Conservation (phyloP, 2,888 invertebrate genomes). For the Timandra comae region DNA sequence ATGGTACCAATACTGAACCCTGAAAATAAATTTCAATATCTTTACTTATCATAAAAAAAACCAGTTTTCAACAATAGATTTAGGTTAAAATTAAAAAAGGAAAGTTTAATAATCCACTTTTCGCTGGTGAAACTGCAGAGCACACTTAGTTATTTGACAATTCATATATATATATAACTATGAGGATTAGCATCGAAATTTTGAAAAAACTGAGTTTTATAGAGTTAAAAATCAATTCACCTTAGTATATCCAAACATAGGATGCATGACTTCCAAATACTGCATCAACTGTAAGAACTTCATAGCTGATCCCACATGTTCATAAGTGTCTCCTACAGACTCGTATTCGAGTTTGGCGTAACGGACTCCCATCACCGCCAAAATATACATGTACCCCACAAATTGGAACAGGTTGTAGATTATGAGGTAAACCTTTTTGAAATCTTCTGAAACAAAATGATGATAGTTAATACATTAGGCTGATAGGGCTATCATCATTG, state of each 20-base stretch:
- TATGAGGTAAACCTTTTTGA: conserved; percentile 89
- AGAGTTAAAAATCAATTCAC: conserved; percentile 25
- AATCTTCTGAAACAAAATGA: conserved; percentile 79
- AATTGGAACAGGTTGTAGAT: conserved; percentile 94
- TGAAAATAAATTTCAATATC: conserved; percentile 21
- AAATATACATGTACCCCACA: conserved; percentile 87
- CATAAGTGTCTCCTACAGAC: conserved; percentile 82
- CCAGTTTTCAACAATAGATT: too few species aligned
- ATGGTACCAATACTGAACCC: conserved; percentile 83
- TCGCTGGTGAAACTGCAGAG: too few species aligned
- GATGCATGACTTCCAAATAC: conserved; percentile 92
- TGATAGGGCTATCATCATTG: background rate
- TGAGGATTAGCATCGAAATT: too few species aligned
- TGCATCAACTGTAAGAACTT: conserved; percentile 89
- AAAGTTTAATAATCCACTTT: too few species aligned
- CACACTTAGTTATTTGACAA: too few species aligned
- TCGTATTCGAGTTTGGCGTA: conserved; percentile 85
- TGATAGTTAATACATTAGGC: background rate
- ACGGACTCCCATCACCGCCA: conserved; percentile 83
- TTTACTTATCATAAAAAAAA: too few species aligned
- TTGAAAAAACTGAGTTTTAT: too few species aligned
- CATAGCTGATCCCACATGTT: conserved; percentile 84
- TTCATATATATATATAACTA: too few species aligned
- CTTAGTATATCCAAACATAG: conserved; percentile 91
- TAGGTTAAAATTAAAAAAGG: too few species aligned